A percentile compares a stretch with the other conserved stretches of the same genome.
Conservation (phyloP, 2,113 vertebrate genomes). For the Nesoenas mayeri region DNA sequence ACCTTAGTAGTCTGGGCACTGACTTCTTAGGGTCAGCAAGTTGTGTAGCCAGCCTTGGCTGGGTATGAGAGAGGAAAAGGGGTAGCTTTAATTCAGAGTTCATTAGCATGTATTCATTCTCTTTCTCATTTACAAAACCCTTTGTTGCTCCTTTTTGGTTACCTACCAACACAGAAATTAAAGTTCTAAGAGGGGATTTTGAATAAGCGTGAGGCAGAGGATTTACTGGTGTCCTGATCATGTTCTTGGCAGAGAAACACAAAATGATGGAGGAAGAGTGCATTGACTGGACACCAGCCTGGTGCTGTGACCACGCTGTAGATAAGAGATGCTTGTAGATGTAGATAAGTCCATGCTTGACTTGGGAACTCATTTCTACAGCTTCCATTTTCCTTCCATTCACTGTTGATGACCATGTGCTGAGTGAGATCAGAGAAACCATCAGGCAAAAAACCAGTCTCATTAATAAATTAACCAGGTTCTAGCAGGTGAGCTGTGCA, state of each 20-base stretch:
- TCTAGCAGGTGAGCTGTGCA: not conserved
- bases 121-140: not conserved
- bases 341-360: not conserved
- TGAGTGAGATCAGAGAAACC: not conserved
- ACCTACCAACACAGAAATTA: not conserved
- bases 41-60: not conserved
- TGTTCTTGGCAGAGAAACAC: not conserved
- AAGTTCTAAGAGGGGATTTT: not conserved
- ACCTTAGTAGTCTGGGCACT: not conserved
- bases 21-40: not conserved
- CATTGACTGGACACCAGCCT: fast-evolving
- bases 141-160: not conserved
- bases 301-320: not conserved
- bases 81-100: not conserved
- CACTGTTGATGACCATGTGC: not conserved
- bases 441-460: not conserved
- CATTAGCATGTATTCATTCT: not conserved
- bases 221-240: not conserved
- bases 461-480: not conserved
- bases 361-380: not conserved
- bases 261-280: not conserved
- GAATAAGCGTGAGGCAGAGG: not conserved
- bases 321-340: not conserved
- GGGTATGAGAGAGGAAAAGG: not conserved
- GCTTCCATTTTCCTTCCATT: not conserved